Evolutionary conservation across 2,113 vertebrate species (phyloP).

Genomic region (Manacus vitellinus): DNA sequence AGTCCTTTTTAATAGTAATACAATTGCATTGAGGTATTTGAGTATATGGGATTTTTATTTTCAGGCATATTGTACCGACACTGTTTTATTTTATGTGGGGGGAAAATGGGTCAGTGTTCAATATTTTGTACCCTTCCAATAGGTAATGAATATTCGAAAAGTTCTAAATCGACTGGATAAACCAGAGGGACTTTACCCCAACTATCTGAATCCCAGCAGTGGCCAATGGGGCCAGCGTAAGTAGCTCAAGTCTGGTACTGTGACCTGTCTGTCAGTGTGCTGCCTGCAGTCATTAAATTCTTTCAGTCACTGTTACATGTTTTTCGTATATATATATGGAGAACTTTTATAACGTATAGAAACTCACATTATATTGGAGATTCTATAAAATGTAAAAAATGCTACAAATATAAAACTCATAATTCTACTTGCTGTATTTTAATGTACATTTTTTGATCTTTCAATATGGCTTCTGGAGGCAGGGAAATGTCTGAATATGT

Average conservation of each 20-base stretch:
- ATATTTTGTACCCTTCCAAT: constrained; percentile 7
- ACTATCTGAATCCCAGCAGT: constrained; percentile 98
- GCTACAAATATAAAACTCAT: neutral
- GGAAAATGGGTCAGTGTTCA: neutral
- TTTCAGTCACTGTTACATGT: accelerated
- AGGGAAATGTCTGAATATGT: neutral
- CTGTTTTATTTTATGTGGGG: neutral
- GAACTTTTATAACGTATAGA: neutral
- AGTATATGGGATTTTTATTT: neutral
- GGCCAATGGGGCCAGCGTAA: constrained; percentile 99
- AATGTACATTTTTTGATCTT: neutral
- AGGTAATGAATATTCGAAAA: constrained; percentile 97
- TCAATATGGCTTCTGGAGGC: neutral
- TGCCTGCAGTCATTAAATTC: neutral
- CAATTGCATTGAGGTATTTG: neutral
- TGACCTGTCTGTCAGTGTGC: neutral
- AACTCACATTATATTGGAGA: neutral
- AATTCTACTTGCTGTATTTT: neutral
- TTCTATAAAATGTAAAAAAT: neutral
- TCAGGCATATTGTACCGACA: neutral
- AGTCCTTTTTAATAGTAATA: neutral
- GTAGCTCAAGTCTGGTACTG: constrained; percentile 53
- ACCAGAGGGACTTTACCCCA: constrained; percentile 95
- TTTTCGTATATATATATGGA: neutral
- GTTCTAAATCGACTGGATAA: constrained; percentile 93